Conservation (phyloP, 2,113 vertebrate genomes). For the Pelmatolapia mariae region DNA sequence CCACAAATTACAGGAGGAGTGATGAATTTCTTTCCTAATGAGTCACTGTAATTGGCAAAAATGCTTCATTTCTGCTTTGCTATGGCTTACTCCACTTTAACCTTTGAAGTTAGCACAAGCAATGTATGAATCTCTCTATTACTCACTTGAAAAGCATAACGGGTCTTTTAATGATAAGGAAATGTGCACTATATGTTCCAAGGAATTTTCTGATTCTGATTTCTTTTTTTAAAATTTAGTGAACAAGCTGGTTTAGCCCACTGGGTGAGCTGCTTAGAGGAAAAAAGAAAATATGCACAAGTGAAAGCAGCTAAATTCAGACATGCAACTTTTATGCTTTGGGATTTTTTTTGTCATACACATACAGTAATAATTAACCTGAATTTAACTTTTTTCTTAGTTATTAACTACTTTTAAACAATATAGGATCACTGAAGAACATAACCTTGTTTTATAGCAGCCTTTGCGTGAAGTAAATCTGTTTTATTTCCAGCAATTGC, state of each 20-base stretch:
- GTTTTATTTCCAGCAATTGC: background rate
- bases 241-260: background rate
- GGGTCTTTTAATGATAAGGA: background rate
- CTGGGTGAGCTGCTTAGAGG: background rate
- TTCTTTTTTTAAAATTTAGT: background rate
- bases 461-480: background rate
- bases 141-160: background rate
- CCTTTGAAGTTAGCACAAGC: background rate
- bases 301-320: background rate
- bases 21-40: slow-evolving; percentile 60
- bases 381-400: background rate
- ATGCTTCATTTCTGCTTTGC: slow-evolving; percentile 28
- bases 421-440: background rate
- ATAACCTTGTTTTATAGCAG: background rate
- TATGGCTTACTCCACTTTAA: background rate
- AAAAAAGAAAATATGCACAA: background rate
- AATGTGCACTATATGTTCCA: background rate
- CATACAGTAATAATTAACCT: background rate
- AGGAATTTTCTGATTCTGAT: background rate
- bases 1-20: slow-evolving; percentile 44
- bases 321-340: background rate
- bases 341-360: background rate
- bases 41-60: slow-evolving; percentile 52
- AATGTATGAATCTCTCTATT: background rate
- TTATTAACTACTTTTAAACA: background rate